phyloP scores from a whole-genome alignment of 2,888 invertebrate species.

The Eugnorisma glareosa region DNA sequence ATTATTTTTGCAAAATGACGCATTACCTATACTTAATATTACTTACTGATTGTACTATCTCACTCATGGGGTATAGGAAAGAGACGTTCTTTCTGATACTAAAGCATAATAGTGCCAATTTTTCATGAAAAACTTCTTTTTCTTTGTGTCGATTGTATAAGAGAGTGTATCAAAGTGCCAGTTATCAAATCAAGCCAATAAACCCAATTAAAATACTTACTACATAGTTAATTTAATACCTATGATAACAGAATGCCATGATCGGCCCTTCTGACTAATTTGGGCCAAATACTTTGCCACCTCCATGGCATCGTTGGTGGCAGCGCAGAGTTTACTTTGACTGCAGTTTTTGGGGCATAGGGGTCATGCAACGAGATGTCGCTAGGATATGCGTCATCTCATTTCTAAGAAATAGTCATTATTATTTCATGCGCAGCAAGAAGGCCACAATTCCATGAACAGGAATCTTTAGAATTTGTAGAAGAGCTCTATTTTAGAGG shows the following conservation, averaged over 20 bases:
- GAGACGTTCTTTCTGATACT: neutral
- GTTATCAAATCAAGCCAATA: neutral
- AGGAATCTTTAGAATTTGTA: neutral
- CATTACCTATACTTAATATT: too few species aligned
- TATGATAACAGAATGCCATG: neutral
- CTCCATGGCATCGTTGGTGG: neutral
- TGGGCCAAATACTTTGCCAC: neutral
- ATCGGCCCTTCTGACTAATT: neutral
- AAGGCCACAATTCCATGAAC: neutral
- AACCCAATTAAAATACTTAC: neutral
- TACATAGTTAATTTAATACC: neutral
- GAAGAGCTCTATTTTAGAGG: neutral
- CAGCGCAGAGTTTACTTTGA: neutral
- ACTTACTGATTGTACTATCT: neutral
- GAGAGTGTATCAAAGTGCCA: neutral
- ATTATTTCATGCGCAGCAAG: neutral
- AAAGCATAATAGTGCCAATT: neutral
- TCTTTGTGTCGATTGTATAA: neutral
- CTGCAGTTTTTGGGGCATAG: neutral
- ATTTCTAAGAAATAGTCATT: neutral
- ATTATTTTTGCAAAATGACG: neutral
- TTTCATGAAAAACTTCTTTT: neutral
- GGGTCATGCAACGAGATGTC: neutral
- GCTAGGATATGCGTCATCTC: neutral
- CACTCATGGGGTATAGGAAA: neutral